Conservation (phyloP, 2,888 invertebrate genomes). For the Cetonia aurata region DNA sequence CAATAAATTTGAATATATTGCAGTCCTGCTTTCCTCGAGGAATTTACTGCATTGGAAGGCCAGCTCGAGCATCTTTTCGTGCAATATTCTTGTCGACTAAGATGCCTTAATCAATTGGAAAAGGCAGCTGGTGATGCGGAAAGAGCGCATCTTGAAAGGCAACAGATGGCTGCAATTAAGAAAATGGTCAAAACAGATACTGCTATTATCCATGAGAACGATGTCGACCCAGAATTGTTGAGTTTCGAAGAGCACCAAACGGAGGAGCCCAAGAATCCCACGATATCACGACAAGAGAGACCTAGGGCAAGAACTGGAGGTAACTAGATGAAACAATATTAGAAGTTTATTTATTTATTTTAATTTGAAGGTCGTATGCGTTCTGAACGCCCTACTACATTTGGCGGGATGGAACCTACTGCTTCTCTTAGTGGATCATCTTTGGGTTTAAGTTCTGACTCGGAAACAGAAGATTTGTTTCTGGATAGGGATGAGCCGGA, state of each 20-base stretch:
- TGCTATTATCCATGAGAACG: slow-evolving; percentile 66
- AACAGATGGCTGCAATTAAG: slow-evolving; percentile 68
- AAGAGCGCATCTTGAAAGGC: slow-evolving; percentile 81
- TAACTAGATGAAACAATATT: slow-evolving; percentile 49
- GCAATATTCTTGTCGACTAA: slow-evolving; percentile 88
- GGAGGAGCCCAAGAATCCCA: slow-evolving; percentile 54
- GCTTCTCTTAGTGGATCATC: slow-evolving; percentile 61
- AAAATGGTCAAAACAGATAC: slow-evolving; percentile 68
- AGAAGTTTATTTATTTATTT: slow-evolving; percentile 22
- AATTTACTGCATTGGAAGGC: slow-evolving; percentile 89
- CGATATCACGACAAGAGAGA: slow-evolving; percentile 65
- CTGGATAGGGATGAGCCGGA: slow-evolving; percentile 65
- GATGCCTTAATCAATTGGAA: slow-evolving; percentile 90
- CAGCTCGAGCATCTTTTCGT: slow-evolving; percentile 88
- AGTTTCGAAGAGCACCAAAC: slow-evolving; percentile 56
- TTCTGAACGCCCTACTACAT: slow-evolving; percentile 51
- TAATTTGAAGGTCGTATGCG: slow-evolving; percentile 53
- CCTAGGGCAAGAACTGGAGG: slow-evolving; percentile 74
- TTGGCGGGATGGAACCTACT: slow-evolving; percentile 60
- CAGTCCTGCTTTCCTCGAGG: slow-evolving; percentile 96
- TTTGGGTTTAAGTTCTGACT: slow-evolving; percentile 61
- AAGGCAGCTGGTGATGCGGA: slow-evolving; percentile 87
- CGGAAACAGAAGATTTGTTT: slow-evolving; percentile 64
- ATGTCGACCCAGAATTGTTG: slow-evolving; percentile 56
- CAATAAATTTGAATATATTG: slow-evolving; percentile 25